phyloP scores from a whole-genome alignment of 2,113 vertebrate genomes.

The Naja naja region DNA sequence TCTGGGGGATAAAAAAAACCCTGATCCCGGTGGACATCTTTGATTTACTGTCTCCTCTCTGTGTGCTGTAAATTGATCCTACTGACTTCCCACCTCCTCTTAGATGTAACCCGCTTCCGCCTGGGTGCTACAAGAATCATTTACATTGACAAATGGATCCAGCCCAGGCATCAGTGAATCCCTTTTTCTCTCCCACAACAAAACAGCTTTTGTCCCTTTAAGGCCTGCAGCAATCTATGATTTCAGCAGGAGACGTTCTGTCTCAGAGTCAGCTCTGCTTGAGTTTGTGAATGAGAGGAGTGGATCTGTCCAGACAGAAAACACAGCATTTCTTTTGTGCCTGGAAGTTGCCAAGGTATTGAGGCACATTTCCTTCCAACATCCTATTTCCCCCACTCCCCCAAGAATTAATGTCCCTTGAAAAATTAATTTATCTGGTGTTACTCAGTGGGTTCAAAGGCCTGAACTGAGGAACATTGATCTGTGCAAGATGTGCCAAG shows the following conservation, averaged over 20 bases:
- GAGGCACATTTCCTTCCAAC: not conserved
- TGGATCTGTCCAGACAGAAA: not conserved
- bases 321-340: not conserved
- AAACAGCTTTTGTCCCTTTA: not conserved
- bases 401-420: slow-evolving; percentile 15
- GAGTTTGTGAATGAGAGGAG: slow-evolving; percentile 8
- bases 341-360: slow-evolving; percentile 20
- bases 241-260: not conserved
- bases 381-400: not conserved
- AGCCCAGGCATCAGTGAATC: slow-evolving; percentile 8
- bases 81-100: not conserved
- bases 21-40: not conserved
- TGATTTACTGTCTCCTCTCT: not conserved
- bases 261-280: slow-evolving; percentile 17
- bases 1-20: not conserved
- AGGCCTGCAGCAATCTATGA: not conserved
- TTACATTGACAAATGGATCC: slow-evolving; percentile 10
- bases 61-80: not conserved
- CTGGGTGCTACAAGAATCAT: not conserved
- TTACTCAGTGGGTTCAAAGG: not conserved
- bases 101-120: slow-evolving; percentile 20
- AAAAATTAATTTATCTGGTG: slow-evolving; percentile 32
- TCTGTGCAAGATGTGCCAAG: not conserved
- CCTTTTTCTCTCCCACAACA: not conserved
- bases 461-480: fast-evolving